Evolutionary conservation across 2,888 invertebrate species (phyloP), one percentile per base, ranked within the genome.

Genomic region (Macaria liturata): DNA sequence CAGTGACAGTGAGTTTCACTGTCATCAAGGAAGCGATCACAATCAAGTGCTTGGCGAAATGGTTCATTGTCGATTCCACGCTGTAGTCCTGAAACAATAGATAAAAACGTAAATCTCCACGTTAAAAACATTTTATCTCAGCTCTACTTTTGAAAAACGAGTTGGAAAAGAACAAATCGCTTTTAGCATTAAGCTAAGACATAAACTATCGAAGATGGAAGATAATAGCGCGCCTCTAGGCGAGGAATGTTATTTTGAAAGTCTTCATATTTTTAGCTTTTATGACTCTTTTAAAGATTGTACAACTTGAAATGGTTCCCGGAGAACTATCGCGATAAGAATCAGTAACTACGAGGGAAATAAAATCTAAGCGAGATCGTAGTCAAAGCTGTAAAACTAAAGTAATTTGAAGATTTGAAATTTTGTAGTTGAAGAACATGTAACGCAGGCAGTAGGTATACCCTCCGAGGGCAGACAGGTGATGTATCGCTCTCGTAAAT

Each of bases 11-110:
- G 5, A 89, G 72, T 62, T 88, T 83, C 4, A 84, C 85, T 30
- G 86, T 86, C 86, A 88, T 88, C 61, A 91, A 59, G 4, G 89
- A 88, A 20, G 86, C 80, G 46, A 90, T 83, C 61, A 91, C 86
- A 51, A 89, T 81, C 32, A 91, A 63, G 61, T 88, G 88, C 68
- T 85, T 90, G 32, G 81, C 79, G 31, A 84, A 71, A 62, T 82
- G 84, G 72, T 86, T 82, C 91, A 91, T 91, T 68, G 47, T 77
- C 61, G 46, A 40, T 37, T 6, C 9, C 5, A 9, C 45, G 46
- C 50, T 52, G 54, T 47, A 32, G 52, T 59, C 57, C 69, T 70
- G 70, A 39, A 71, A 71, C 69, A 71, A 68, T n/a, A 2, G 48
- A 57, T 4, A 63, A 55, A 61, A 50, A 51, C 31, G 51, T 45